phyloP scores from a whole-genome alignment of 2,113 vertebrate genomes.

The Globicephala melas region DNA sequence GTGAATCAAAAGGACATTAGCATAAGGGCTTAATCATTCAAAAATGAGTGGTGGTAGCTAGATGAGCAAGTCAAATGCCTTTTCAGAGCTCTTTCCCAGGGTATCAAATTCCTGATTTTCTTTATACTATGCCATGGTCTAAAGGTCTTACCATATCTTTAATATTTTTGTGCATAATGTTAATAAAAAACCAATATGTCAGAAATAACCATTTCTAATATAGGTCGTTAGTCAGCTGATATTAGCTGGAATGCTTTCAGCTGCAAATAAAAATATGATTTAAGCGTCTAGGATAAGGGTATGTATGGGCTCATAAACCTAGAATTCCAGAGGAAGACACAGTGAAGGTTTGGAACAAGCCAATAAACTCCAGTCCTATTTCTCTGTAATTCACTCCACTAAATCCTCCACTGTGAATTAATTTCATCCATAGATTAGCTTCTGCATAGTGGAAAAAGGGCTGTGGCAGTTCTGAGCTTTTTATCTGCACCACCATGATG shows the following conservation, averaged over 20 bases:
- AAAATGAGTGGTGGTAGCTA: not conserved
- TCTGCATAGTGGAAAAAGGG: not conserved
- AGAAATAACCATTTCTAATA: slow-evolving; percentile 27
- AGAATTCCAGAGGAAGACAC: not conserved
- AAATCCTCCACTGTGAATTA: not conserved
- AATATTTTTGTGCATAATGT: slow-evolving; percentile 10
- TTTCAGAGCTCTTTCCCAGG: not conserved
- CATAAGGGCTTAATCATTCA: not conserved
- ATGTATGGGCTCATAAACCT: not conserved
- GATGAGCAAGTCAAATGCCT: not conserved
- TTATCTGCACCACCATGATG: not conserved
- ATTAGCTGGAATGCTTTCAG: slow-evolving; percentile 19
- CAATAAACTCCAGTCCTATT: not conserved
- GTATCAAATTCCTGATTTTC: slow-evolving; percentile 1
- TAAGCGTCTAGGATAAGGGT: not conserved
- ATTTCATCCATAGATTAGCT: not conserved
- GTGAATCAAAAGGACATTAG: not conserved
- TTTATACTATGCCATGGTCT: not conserved
- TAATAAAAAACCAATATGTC: not conserved
- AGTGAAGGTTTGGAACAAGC: not conserved
- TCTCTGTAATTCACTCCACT: not conserved
- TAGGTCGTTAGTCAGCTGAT: not conserved
- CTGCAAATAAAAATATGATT: not conserved
- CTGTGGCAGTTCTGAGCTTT: not conserved
- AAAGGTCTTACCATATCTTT: not conserved